These are phyloP conservation scores for Lithobates pipiens DNA, from an alignment of 2,797 vertebrate species.

Conservation along the genomic window DNA sequence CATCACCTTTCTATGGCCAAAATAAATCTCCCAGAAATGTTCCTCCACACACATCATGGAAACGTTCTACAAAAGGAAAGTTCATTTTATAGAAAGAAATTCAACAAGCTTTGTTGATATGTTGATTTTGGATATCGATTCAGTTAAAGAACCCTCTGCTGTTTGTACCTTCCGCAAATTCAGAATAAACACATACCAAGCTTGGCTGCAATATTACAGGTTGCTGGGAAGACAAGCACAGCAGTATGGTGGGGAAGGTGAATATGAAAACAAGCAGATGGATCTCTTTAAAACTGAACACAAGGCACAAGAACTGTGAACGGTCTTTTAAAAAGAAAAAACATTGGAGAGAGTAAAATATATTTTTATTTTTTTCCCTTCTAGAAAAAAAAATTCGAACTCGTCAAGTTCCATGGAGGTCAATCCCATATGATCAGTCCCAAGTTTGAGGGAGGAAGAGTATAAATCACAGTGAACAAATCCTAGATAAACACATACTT, in stretches of 20 bases:
- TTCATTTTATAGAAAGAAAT: conserved; percentile 19
- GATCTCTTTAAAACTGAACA: conserved; percentile 44
- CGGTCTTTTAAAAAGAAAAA: background rate
- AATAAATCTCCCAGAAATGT: conserved; percentile 34
- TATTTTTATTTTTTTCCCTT: no score
- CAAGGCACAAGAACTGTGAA: conserved; percentile 17
- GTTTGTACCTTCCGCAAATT: no score
- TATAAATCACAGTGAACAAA: no score
- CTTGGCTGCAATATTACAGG: conserved; percentile 3
- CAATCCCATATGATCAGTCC: no score
- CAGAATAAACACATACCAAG: background rate
- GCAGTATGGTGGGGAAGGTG: no score
- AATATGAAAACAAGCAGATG: conserved; percentile 26
- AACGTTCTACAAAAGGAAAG: conserved; percentile 18
- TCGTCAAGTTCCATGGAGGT: background rate
- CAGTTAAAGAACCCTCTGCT: background rate
- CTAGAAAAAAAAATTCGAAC: no score
- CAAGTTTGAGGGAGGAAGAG: no score
- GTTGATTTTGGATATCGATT: background rate
- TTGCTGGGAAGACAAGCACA: background rate
- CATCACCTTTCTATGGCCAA: conserved; percentile 52
- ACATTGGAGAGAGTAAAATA: no score
- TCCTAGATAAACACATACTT: no score
- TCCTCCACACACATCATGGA: conserved; percentile 10
- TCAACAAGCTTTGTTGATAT: background rate